Base-by-base conservation (phyloP, 2,797 vertebrate species). In the Acipenser oxyrinchus region DNA sequence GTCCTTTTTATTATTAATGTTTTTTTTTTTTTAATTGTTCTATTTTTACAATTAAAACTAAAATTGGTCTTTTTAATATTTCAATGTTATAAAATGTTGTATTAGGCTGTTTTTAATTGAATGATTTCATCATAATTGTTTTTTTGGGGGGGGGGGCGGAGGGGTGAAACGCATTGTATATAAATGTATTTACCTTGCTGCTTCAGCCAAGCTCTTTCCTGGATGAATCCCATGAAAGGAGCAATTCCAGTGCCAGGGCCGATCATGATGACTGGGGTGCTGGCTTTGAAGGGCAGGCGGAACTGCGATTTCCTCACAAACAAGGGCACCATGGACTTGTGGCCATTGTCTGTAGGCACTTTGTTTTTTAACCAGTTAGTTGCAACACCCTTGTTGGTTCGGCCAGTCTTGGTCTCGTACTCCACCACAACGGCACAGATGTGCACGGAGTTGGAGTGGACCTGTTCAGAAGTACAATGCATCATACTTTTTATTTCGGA, bases 301-400 rank as follows among this genome's bases (percentile, higher is more conserved):
- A 99, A 99, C 84, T 99, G 97, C 2, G 97, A 99, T 81, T 99
- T 99, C 78, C 97, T 92, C 63, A 99, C 96, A 0, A 89, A 99
- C 94, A 98, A 94, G 74, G 97, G 97, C 68, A 97, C 94, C 1
- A 87, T 87, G 64, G 93, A 87, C 72, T 84, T 93, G 84, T 87
- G 86, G 48, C 94, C 88, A 0, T 93, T 93, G 78, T 93, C 89
- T 0, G 72, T 77, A 0, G 92, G 86, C 57, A 89, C 80, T 77
- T 96, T 96, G 82, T 73, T 86, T 74, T 87, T 93, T 6, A 99
- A 89, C 96, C 97, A 99, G 86, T 73, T 94, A 71, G 96, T 99
- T 66, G 97, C 95, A n/a, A 99, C 97, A 0, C 97, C 97, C 75
- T 91, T 95, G 86, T 94, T 98, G 70, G 82, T 1, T 1, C 97